phyloP scores from a whole-genome alignment of 2,113 vertebrate genomes.

The Aldabrachelys gigantea region DNA sequence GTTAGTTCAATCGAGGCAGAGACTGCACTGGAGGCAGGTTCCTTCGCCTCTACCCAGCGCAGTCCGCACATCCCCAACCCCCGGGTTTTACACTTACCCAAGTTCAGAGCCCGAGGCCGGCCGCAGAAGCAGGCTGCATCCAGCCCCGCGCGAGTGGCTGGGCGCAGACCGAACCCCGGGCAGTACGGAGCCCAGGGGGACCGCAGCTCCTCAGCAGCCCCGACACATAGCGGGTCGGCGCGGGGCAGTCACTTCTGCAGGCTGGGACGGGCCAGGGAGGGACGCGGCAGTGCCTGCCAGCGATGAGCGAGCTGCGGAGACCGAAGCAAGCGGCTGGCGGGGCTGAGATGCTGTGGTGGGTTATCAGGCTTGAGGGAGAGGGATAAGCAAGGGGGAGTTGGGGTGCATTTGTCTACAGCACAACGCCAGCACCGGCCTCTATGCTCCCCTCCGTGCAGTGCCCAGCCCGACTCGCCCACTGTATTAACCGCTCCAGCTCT shows the following conservation, averaged over 20 bases:
- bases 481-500: conserved; percentile 57
- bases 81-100: conserved; percentile 55
- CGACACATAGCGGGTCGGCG: not conserved
- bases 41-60: not conserved
- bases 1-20: too few species aligned
- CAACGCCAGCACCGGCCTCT: not conserved
- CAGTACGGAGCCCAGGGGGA: not conserved
- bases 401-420: not conserved
- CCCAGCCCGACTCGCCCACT: not conserved
- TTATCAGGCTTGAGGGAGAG: not conserved
- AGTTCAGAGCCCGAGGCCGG: not conserved
- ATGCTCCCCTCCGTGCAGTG: not conserved
- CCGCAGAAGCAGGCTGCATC: conserved; percentile 5
- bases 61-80: not conserved
- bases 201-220: not conserved
- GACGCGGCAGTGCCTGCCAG: not conserved
- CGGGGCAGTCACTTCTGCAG: not conserved
- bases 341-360: not conserved
- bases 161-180: not conserved
- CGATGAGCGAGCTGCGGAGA: not conserved
- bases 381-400: not conserved
- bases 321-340: not conserved
- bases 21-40: not conserved
- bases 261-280: not conserved
- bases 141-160: not conserved